A percentile compares a stretch with the other conserved stretches of the same genome.
Evolutionary conservation across 2,888 invertebrate genomes (phyloP).

Genomic region (Halictus ligatus): DNA sequence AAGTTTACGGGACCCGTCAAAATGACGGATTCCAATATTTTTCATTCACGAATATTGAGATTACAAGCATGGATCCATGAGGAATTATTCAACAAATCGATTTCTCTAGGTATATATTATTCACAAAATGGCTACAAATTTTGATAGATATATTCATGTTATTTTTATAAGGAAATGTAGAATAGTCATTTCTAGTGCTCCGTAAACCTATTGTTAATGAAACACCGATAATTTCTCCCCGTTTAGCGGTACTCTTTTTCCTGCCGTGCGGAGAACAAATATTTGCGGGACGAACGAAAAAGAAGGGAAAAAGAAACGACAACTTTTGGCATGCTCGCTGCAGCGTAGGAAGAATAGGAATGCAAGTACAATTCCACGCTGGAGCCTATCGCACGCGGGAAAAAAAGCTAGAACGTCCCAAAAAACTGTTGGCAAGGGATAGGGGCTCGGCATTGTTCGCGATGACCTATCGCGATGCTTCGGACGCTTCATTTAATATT

Average conservation of each 20-base stretch:
- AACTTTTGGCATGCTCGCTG: conserved; percentile 4
- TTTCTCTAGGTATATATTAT: no score
- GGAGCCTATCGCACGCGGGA: conserved; percentile 22
- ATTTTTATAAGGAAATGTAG: no score
- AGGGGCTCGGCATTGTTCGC: conserved; percentile 26
- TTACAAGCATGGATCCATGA: no score
- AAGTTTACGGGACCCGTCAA: no score
- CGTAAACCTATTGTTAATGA: no score
- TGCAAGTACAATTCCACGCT: conserved; percentile 25
- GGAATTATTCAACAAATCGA: no score
- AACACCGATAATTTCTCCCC: background rate
- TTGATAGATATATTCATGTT: no score
- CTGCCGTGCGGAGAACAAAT: background rate
- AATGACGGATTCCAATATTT: no score
- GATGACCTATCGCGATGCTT: conserved; percentile 27
- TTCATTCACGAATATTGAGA: no score
- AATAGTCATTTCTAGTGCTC: no score
- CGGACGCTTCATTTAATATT: conserved; percentile 34
- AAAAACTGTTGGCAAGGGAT: conserved; percentile 32
- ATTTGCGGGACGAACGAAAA: conserved; percentile 1
- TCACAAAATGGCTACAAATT: no score
- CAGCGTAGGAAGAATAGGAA: conserved; percentile 27
- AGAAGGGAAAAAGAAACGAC: background rate
- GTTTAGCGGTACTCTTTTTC: background rate
- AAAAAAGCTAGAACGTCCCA: conserved; percentile 11